Evolutionary conservation across 2,797 vertebrate genomes (phyloP), one percentile per base, ranked within the genome.

Genomic region (Bovichtus diacanthus): DNA sequence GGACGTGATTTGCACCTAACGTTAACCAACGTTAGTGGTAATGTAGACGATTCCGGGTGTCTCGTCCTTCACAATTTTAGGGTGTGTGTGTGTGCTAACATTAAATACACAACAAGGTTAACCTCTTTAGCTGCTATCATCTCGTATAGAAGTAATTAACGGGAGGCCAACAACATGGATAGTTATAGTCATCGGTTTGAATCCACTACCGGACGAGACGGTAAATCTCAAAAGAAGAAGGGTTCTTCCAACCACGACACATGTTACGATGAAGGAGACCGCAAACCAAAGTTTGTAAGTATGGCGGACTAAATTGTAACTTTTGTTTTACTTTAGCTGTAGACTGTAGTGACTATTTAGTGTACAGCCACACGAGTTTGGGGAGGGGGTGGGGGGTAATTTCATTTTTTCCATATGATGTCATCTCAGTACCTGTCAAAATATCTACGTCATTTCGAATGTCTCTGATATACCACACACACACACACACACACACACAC

Each of bases 261-360:
- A 3, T 74, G 21, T 16, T 70, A 70, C 41, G 93, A 94, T 3
- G 94, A 94, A 15, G 87, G 91, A 73, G 93, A 94, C 27, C 91
- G 92, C 9, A 94, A 90, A 76, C 88, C 88, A 7, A 94, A 94
- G 59, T 94, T 94, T 93, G 94, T 94, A 82, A 94, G 94, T 94
- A 86, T 70, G 18, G 8, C 46, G 47, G 2, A 34, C 25, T 38
- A 18, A 47, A 19, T 2, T 1, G 2, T 25, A 16, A 65, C 1
- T 34, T 34, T 9, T 34, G 34, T 23, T 67, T 53, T 9, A 31
- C 27, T 46, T 6, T 15, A 38, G 11, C n/a, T 58, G 55, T 8
- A 34, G 6, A 9, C 8, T 34, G 31, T 8, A 34, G 31, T 34
- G 7, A 34, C 1, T 31, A 34, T 31, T 34, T 7, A 5, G 27